Percentiles rank a stretch among this genome's conserved stretches.
phyloP scores from a whole-genome alignment of 2,797 vertebrate genomes.

The Selene dorsalis region DNA sequence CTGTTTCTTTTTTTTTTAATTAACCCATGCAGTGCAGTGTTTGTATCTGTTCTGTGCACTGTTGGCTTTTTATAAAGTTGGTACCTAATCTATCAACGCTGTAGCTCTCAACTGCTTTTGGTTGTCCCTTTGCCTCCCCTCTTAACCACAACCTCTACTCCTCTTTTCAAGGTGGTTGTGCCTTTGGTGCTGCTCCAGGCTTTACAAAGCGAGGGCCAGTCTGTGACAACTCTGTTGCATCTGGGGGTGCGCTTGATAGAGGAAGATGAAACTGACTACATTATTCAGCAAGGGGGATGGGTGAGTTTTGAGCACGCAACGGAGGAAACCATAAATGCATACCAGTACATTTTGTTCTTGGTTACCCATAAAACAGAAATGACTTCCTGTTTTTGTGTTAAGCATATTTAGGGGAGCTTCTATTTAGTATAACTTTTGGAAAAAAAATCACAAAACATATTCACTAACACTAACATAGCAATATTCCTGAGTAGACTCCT shows the following conservation, averaged over 20 bases:
- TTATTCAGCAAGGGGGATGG: constrained; percentile 96
- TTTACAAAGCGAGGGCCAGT: constrained; percentile 84
- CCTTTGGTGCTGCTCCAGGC: constrained; percentile 91
- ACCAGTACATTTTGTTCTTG: neutral
- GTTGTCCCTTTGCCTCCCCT: no score
- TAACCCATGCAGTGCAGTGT: neutral
- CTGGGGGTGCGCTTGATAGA: constrained; percentile 90
- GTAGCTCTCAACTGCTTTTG: neutral
- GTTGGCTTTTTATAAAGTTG: neutral
- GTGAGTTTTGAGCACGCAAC: constrained; percentile 81
- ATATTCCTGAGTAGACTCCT: neutral
- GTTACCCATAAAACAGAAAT: neutral
- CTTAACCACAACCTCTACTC: neutral
- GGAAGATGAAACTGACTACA: constrained; percentile 87
- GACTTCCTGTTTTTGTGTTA: neutral
- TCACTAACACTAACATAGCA: neutral
- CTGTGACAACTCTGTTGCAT: constrained; percentile 83
- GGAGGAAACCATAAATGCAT: neutral
- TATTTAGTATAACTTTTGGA: neutral
- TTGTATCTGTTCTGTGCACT: neutral
- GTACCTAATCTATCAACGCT: neutral
- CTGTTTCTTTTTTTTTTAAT: neutral
- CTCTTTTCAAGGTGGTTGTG: constrained; percentile 86
- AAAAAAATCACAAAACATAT: neutral
- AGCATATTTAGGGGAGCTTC: neutral